Evolutionary conservation across 2,797 vertebrate species (phyloP), one percentile per base, ranked within the genome.

Genomic region (Macroramphosus scolopax): DNA sequence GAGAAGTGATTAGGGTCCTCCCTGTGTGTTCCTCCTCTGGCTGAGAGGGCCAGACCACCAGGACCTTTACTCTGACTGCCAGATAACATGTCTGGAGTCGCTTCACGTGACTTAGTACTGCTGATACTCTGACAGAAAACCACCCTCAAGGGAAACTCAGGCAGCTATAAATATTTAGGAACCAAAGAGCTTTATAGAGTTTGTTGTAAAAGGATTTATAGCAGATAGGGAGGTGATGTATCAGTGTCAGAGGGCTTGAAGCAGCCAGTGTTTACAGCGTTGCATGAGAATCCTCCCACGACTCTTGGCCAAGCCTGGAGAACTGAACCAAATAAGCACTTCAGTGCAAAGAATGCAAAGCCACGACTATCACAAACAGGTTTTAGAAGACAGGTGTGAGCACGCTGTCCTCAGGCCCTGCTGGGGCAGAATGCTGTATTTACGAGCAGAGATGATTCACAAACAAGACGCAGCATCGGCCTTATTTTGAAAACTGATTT

Each of bases 141-240:
- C 88, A 86, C 71, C 82, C 87, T 86, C 73, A 50, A 78, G 83
- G 83, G 85, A 84, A 89, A 82, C 80, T 75, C 78, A 87, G 80
- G 82, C 80, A 86, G 86, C 83, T 83, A 87, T 89, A 91, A 91
- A 91, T 91, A 91, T 91, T 91, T 90, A 89, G 87, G 81, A 80
- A 85, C 83, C 80, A 72, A 87, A 89, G 87, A 88, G 85, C 83
- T 90, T 89, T 88, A 88, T 88, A 77, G 87, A 88, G 87, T 89
- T 88, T 89, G 86, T 90, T 88, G 84, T 89, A 85, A 91, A 89
- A 86, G 81, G 88, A 89, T 91, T 90, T 91, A 89, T 86, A 68
- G 78, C 66, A 63, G 80, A 73, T 74, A 70, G 51, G 54, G 69
- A 87, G 82, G 81, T 67, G 34, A 77, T 75, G 84, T 78, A 83